Percentiles rank a stretch among this genome's conserved stretches.
Conservation (phyloP, 2,113 vertebrate genomes). For the Periophthalmodon schlosseri region DNA sequence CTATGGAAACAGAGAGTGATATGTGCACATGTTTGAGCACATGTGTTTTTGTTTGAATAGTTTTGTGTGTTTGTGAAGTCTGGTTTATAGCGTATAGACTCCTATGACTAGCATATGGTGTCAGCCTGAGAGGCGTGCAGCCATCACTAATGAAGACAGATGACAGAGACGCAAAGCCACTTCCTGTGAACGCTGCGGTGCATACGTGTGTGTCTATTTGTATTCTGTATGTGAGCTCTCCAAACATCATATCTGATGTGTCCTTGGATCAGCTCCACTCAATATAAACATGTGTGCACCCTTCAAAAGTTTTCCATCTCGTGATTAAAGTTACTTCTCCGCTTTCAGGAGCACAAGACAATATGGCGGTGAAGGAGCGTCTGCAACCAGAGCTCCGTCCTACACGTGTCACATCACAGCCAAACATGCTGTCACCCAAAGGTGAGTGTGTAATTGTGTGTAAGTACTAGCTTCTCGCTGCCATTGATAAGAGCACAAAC, state of each 20-base stretch:
- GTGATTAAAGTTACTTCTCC: constrained; percentile 18
- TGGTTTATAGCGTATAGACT: constrained; percentile 53
- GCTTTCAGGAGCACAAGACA: constrained; percentile 83
- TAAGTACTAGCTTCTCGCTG: constrained; percentile 38
- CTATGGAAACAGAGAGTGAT: constrained; percentile 25
- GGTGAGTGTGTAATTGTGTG: constrained; percentile 71
- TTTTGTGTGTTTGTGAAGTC: constrained; percentile 48
- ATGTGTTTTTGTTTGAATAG: constrained; percentile 26
- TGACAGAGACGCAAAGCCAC: constrained; percentile 63
- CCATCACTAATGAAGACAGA: constrained; percentile 81
- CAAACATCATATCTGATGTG: constrained; percentile 12
- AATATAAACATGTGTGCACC: constrained; percentile 8
- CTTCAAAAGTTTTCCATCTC: not conserved
- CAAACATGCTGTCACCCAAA: constrained; percentile 56
- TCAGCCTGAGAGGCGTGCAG: constrained; percentile 73
- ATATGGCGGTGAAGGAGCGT: constrained; percentile 73
- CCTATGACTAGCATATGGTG: constrained; percentile 74
- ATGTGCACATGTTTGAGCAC: constrained; percentile 16
- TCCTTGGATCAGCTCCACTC: constrained; percentile 26
- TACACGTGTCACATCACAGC: constrained; percentile 58
- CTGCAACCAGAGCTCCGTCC: constrained; percentile 75
- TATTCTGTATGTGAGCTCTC: constrained; percentile 15
- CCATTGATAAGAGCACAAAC: constrained; percentile 52
- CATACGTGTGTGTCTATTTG: constrained; percentile 47
- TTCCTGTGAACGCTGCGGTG: constrained; percentile 59